Percentiles rank a stretch among this genome's conserved stretches.
Evolutionary conservation across 64 coral and sea anemone genomes (phyloP).

Genomic region (Actinia tenebrosa): DNA sequence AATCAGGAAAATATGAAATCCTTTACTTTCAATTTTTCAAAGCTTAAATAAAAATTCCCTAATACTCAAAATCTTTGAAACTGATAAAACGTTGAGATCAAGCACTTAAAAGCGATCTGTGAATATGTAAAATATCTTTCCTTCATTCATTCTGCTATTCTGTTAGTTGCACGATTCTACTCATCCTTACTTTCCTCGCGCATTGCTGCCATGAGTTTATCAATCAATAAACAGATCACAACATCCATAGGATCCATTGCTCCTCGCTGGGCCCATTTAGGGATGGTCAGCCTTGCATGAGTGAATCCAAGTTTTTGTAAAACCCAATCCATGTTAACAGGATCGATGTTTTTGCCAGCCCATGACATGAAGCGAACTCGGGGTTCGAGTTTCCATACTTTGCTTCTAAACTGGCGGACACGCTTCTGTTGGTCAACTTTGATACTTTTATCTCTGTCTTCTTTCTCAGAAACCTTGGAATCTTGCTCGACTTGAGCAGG

Average conservation of each 20-base stretch:
- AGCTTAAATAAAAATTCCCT: too few species aligned
- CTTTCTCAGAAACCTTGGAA: conserved; percentile 36
- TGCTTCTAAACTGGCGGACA: conserved; percentile 93
- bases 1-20: too few species aligned
- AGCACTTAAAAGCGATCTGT: not conserved
- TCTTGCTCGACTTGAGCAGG: conserved; percentile 43
- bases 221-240: conserved; percentile 82
- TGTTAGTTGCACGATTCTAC: not conserved
- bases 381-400: conserved; percentile 92
- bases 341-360: conserved; percentile 93
- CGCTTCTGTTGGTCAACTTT: conserved; percentile 70
- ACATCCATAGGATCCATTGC: conserved; percentile 98
- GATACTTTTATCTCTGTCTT: conserved; percentile 66
- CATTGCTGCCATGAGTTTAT: conserved; percentile 83
- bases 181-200: conserved; percentile 36
- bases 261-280: conserved; percentile 95
- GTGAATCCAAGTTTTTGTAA: conserved; percentile 91
- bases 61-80: too few species aligned
- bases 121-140: not conserved
- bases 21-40: too few species aligned
- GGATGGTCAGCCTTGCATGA: conserved; percentile 90
- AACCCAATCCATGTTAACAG: conserved; percentile 98
- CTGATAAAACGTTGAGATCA: not conserved
- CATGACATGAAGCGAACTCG: conserved; percentile 91
- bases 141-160: not conserved